Percentiles rank a stretch among this genome's conserved stretches.
Evolutionary conservation across 2,113 vertebrate genomes (phyloP).

Genomic region (Nothoprocta perdicaria): DNA sequence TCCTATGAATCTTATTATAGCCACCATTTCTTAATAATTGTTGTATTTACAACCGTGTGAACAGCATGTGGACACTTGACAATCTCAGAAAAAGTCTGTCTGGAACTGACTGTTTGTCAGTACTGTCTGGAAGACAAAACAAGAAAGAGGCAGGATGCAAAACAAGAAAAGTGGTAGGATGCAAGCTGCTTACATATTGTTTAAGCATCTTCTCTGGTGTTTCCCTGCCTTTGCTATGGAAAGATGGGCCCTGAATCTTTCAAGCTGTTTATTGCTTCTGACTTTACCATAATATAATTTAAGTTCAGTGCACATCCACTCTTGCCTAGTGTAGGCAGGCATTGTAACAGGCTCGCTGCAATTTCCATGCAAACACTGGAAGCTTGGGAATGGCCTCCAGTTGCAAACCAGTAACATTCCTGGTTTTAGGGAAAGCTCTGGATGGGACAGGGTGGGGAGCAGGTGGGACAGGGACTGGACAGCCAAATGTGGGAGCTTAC

Average conservation of each 20-base stretch:
- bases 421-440: neutral
- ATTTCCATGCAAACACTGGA: neutral
- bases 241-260: neutral
- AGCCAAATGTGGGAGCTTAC: neutral
- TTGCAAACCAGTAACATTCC: neutral
- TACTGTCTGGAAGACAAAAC: neutral
- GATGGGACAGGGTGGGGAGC: neutral
- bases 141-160: neutral
- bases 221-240: neutral
- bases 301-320: neutral
- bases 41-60: neutral
- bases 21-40: neutral
- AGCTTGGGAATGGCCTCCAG: neutral
- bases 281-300: neutral
- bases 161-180: neutral
- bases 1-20: neutral
- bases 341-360: neutral
- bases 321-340: neutral
- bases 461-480: rapidly evolving
- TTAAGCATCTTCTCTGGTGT: neutral
- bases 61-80: neutral
- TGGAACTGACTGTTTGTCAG: neutral
- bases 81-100: neutral
- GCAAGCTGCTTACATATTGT: neutral
- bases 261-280: neutral